These are phyloP conservation scores for Digitonthophagus gazella DNA, from an alignment of 2,888 invertebrate species.

Conservation along the genomic window DNA sequence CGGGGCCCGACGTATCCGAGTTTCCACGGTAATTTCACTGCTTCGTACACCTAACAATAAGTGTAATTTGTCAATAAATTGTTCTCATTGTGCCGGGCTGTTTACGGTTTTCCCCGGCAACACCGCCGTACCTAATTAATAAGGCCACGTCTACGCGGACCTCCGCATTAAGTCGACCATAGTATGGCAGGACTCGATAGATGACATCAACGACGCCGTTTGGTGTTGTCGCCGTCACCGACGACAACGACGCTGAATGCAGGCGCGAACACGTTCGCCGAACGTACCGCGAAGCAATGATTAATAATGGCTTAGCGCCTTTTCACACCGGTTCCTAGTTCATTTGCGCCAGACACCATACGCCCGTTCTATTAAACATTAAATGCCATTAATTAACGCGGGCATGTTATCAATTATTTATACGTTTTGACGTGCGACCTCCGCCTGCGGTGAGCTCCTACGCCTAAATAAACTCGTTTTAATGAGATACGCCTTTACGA, in stretches of 20 bases:
- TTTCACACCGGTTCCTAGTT: constrained; percentile 2
- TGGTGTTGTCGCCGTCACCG: neutral
- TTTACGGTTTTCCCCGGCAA: neutral
- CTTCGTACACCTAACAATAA: neutral
- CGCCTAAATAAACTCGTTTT: neutral
- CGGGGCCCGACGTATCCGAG: neutral
- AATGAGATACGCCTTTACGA: neutral
- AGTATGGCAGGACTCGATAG: neutral
- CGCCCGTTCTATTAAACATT: constrained; percentile 11
- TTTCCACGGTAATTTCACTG: neutral
- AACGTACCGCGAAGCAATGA: constrained; percentile 3
- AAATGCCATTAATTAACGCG: constrained; percentile 15
- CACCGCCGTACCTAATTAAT: neutral
- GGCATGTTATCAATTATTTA: constrained; percentile 4
- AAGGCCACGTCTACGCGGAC: neutral
- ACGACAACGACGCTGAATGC: neutral
- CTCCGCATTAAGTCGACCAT: neutral
- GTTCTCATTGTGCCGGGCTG: neutral
- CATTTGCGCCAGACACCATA: constrained; percentile 11
- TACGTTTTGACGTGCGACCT: neutral
- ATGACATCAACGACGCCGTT: neutral
- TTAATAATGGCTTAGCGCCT: constrained; percentile 3
- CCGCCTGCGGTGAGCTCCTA: no score
- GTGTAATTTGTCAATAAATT: neutral
- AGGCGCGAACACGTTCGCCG: neutral